Evolutionary conservation across 2,113 vertebrate genomes (phyloP), one percentile per base, ranked within the genome.

Genomic region (Psilopogon haemacephalus): DNA sequence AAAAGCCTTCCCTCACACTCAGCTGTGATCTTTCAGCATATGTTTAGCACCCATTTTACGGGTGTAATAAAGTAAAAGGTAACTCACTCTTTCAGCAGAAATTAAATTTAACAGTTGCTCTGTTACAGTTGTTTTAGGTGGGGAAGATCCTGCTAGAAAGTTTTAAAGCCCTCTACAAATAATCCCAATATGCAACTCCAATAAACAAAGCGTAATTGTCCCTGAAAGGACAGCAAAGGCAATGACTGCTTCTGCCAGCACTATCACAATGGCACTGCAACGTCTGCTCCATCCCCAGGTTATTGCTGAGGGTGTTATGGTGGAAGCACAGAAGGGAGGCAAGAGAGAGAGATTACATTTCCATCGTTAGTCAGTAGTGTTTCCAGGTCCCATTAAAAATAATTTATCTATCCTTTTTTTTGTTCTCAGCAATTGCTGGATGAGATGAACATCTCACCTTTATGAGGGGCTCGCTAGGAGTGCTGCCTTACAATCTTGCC

Each of bases 21-120:
- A 72, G 28, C 37, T 69, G 30, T 48, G 67, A 69, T 73, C 40
- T 79, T 83, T 70, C 72, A 65, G 44, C 26, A 27, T 42, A 63
- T 56, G 64, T 68, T 92, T 90, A 77, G 37, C 48, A 74, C 60
- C n/a, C 24, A 9, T 86, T 91, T 94, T 69, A 88, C 48, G 74
- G 58, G 24, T 63, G 8, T 11, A 91, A 20, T 95, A 88, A 95
- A 97, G 72, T 60, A 79, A 97, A 96, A 93, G n/a, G 68, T 84
- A 93, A 92, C 87, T 84, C 67, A 35, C 12, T 90, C 23, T 84
- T 91, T 84, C 32, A 46, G 73, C 24, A 86, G 65, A 93, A 94
- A 96, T 96, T 91, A 91, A 78, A 87, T 90, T 80, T 96, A 91
- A 95, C 84, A 88, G 92, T 95, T 93, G 54, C 44, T 93, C 74